Evolutionary conservation across 2,797 vertebrate species (phyloP).

Genomic region (Leptoclinus maculatus): DNA sequence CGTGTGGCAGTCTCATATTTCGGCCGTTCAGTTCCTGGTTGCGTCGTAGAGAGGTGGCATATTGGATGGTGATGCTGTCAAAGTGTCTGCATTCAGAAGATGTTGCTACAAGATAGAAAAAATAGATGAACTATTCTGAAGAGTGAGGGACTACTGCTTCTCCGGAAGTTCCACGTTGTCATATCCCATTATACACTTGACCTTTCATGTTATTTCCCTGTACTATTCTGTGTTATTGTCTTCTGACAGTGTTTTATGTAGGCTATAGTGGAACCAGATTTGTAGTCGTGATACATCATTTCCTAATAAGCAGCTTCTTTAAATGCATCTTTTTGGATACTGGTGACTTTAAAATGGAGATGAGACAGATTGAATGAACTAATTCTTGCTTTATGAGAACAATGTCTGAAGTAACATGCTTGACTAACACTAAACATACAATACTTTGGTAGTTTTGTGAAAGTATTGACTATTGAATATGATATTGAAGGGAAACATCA

Average conservation of each 20-base stretch:
- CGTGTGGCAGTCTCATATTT: slow-evolving; percentile 16
- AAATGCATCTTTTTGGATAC: neutral
- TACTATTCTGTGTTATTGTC: neutral
- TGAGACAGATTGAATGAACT: neutral
- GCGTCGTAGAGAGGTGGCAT: neutral
- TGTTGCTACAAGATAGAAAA: neutral
- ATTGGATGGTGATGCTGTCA: neutral
- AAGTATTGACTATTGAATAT: neutral
- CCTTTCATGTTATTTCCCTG: neutral
- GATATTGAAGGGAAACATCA: neutral
- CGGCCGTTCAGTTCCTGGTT: slow-evolving; percentile 2
- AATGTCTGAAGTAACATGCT: neutral
- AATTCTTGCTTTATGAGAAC: neutral
- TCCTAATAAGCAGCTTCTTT: neutral
- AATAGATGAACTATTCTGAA: neutral
- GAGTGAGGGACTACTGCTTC: neutral
- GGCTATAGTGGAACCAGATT: neutral
- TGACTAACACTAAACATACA: neutral
- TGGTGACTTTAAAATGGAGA: neutral
- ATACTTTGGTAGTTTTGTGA: neutral
- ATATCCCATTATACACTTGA: neutral
- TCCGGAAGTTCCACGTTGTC: neutral
- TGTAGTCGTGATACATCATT: neutral
- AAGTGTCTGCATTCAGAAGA: neutral
- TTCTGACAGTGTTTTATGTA: neutral